Percentiles rank a stretch among this genome's conserved stretches.
Conservation (phyloP, 2,888 invertebrate genomes). For the Invenusta paracnida region DNA sequence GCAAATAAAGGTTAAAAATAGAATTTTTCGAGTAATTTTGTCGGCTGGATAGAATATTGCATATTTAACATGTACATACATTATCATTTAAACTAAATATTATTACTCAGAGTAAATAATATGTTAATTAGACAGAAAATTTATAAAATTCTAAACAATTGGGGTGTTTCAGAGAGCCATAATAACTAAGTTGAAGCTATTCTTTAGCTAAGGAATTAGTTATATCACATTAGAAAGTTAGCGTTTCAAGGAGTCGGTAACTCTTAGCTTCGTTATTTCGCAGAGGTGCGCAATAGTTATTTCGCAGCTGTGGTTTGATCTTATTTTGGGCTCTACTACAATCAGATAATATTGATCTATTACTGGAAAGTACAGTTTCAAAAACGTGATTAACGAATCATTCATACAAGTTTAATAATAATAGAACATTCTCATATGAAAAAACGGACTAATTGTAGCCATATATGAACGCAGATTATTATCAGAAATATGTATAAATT, state of each 20-base stretch:
- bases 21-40: no score
- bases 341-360: conserved; percentile 15
- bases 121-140: no score
- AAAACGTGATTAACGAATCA: conserved; percentile 1
- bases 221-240: conserved; percentile 63
- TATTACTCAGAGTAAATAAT: no score
- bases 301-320: conserved; percentile 10
- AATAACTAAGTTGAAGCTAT: conserved; percentile 15
- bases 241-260: conserved; percentile 30
- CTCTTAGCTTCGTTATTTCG: conserved; percentile 27
- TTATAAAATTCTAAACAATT: conserved; percentile 28
- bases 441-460: conserved; percentile 48
- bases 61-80: no score
- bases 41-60: no score
- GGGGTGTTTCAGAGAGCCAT: conserved; percentile 2
- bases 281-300: conserved; percentile 26
- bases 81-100: no score
- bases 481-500: conserved; percentile 23
- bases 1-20: no score
- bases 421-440: background rate
- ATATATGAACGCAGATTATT: conserved; percentile 26
- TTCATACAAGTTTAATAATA: background rate
- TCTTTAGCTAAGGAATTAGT: conserved; percentile 49
- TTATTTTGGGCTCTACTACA: background rate
- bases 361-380: conserved; percentile 7